Conservation (phyloP, 2,113 vertebrate species). For the Reinhardtius hippoglossoides region DNA sequence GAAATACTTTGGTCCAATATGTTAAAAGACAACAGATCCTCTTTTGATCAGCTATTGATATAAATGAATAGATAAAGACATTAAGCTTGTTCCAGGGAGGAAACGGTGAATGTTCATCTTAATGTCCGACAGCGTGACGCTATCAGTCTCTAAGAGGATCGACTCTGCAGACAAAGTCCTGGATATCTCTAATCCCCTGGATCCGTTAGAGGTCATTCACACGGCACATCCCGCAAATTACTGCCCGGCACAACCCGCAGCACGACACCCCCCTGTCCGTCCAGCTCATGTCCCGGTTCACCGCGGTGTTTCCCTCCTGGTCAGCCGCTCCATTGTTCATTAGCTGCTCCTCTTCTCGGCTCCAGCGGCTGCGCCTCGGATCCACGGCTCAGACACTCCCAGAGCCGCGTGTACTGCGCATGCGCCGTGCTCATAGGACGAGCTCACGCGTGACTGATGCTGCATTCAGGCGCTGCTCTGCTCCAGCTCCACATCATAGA, state of each 20-base stretch:
- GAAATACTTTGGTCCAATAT: conserved; percentile 25
- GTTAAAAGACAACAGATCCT: not conserved
- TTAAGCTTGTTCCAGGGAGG: not conserved
- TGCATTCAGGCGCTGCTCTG: conserved; percentile 65
- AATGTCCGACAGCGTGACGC: not conserved
- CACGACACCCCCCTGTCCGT: not conserved
- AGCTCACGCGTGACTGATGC: conserved; percentile 54
- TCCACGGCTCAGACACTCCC: conserved; percentile 79
- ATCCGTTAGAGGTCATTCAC: conserved; percentile 75
- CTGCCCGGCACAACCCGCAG: conserved; percentile 7
- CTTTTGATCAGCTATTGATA: conserved; percentile 5
- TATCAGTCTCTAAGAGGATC: conserved; percentile 19
- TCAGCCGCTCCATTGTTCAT: conserved; percentile 65
- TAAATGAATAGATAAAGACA: conserved; percentile 4
- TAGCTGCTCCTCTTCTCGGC: conserved; percentile 34
- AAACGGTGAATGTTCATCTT: not conserved
- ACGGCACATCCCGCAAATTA: conserved; percentile 37
- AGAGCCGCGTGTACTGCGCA: conserved; percentile 69
- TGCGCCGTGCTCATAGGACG: conserved; percentile 51
- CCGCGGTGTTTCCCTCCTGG: conserved; percentile 5
- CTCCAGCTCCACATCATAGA: not conserved
- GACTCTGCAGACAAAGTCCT: conserved; percentile 56
- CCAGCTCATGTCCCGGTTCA: conserved; percentile 15
- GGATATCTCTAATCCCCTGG: conserved; percentile 51
- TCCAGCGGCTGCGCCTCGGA: conserved; percentile 30